These are phyloP conservation scores for Procapra przewalskii DNA, from an alignment of 2,113 vertebrate genomes.

Conservation along the genomic window DNA sequence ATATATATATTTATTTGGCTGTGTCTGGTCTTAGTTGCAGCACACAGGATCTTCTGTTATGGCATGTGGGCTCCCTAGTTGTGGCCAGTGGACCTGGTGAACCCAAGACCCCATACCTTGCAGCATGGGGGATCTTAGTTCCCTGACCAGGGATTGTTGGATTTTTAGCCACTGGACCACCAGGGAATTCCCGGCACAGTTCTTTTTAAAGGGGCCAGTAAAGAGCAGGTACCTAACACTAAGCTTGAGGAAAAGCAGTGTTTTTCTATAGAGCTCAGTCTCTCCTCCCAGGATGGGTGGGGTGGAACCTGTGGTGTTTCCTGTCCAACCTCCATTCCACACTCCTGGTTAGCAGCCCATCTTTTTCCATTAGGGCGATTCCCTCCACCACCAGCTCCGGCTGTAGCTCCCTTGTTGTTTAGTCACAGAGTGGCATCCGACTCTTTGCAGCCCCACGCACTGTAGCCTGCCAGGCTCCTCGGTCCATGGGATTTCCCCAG, in stretches of 20 bases:
- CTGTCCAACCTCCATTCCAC: not conserved
- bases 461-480: not conserved
- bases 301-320: not conserved
- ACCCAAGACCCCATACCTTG: not conserved
- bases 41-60: not conserved
- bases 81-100: not conserved
- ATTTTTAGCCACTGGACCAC: not conserved
- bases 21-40: not conserved
- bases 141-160: not conserved
- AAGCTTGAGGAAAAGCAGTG: not conserved
- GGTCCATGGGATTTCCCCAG: not conserved
- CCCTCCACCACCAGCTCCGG: not conserved
- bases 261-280: not conserved
- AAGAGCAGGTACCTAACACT: not conserved
- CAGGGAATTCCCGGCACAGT: not conserved
- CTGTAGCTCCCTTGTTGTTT: not conserved
- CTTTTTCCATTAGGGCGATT: not conserved
- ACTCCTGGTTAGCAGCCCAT: not conserved
- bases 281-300: not conserved
- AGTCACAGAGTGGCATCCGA: not conserved
- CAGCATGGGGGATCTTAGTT: not conserved
- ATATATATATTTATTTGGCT: not conserved
- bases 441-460: not conserved
- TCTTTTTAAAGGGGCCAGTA: not conserved
- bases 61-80: not conserved